Base-by-base conservation (phyloP, 2,888 invertebrate genomes). In the Epinotia nisella region DNA sequence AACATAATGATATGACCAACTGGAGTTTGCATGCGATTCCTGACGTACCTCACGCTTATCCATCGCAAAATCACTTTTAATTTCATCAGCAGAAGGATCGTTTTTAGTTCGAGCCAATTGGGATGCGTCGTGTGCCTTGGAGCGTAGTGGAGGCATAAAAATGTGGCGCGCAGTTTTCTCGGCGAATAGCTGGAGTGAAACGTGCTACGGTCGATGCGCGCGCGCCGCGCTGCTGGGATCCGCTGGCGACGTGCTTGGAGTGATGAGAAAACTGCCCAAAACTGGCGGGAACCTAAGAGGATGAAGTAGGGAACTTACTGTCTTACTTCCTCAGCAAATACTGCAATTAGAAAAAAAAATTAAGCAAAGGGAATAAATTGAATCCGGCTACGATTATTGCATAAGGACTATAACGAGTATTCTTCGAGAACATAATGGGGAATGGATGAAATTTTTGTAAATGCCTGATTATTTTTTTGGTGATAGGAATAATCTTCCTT, bases 151-250 rank as follows among this genome's bases (percentile, higher is more conserved):
- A 82, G 83, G 86, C 84, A 85, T 90, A 89, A 91, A 90, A 91
- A 92, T 91, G 91, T 90, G 85, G 86, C 80, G 80, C 81, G 80
- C 81, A 80, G 85, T 85, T 86, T 91, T 91, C 91, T 88, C 88
- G 77, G 79, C 88, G 87, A 93, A 93, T 93, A 92, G 87, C 92
- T 93, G 85, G 85, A 91, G 93, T 92, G 93, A 93, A 93, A 93
- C 92, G 90, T 85, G 84, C 78, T 80, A 91, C 91, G 92, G 83
- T 92, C 82, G 77, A 81, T 71, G 86, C 82, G 83, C 90, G 85
- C 77, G 83, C 85, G 83, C 83, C 76, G 76, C 79, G 78, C 80
- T 17, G 78, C 80, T 24, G 41, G 65, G 82, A 81, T 81, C 76
- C 77, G 76, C 73, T 69, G 70, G 53, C 64, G 51, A 64, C 49